Conservation (phyloP, 2,888 invertebrate genomes). For the Exephanes ischioxanthus region DNA sequence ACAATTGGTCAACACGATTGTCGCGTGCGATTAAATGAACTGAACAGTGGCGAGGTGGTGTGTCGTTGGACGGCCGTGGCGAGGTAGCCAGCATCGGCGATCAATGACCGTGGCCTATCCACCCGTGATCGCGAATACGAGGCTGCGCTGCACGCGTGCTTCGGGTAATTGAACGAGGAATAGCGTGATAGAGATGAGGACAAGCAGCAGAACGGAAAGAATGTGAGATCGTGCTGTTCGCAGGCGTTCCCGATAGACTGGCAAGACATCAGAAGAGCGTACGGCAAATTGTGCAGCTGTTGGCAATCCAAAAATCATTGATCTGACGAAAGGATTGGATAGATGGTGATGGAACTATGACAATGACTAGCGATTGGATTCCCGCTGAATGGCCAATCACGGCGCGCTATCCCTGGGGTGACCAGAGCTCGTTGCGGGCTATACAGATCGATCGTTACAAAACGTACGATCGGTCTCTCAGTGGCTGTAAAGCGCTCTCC, state of each 20-base stretch:
- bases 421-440: constrained; percentile 48
- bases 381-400: constrained; percentile 41
- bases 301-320: constrained; percentile 13
- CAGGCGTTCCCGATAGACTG: constrained; percentile 24
- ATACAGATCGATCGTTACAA: constrained; percentile 67
- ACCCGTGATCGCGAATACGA: constrained; percentile 11
- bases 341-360: constrained; percentile 18
- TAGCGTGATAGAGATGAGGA: constrained; percentile 15
- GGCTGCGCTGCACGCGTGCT: constrained; percentile 8
- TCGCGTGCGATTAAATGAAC: constrained; percentile 40
- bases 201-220: constrained; percentile 23
- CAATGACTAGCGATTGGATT: constrained; percentile 48
- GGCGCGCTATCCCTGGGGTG: constrained; percentile 9
- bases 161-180: constrained; percentile 44
- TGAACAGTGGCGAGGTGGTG: constrained; percentile 13
- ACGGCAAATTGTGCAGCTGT: not conserved
- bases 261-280: not conserved
- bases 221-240: not conserved
- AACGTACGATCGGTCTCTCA: constrained; percentile 62
- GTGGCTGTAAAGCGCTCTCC: constrained; percentile 64
- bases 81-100: constrained; percentile 28
- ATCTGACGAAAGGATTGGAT: constrained; percentile 41
- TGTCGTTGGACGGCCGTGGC: constrained; percentile 11
- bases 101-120: constrained; percentile 48
- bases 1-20: constrained; percentile 18